Evolutionary conservation across 2,888 invertebrate genomes (phyloP).

Genomic region (Mimumesa dahlbomi): DNA sequence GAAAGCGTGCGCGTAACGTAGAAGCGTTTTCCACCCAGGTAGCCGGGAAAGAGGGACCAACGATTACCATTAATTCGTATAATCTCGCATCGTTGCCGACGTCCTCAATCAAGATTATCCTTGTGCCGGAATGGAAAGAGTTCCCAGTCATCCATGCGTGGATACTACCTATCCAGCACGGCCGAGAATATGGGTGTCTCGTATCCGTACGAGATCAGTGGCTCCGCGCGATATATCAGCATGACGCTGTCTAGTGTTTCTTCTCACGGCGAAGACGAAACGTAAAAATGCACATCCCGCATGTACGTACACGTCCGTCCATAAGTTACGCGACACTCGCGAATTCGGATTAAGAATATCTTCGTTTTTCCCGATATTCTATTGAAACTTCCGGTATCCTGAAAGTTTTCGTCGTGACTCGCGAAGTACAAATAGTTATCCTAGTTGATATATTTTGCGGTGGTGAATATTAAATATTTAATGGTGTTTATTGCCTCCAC

Average conservation of each 20-base stretch:
- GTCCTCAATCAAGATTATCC: constrained; percentile 62
- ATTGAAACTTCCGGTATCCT: too few relatives aligned
- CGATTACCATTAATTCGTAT: constrained; percentile 48
- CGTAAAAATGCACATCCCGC: constrained; percentile 66
- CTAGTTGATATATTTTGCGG: too few relatives aligned
- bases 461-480: too few relatives aligned
- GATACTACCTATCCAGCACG: constrained; percentile 50
- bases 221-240: constrained; percentile 67
- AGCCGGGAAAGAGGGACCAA: constrained; percentile 16
- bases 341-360: too few relatives aligned
- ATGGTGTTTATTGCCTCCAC: too few relatives aligned
- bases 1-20: neutral
- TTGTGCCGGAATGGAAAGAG: constrained; percentile 53
- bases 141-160: constrained; percentile 71
- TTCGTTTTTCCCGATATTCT: too few relatives aligned
- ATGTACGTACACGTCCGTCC: constrained; percentile 2
- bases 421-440: too few relatives aligned
- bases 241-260: constrained; percentile 62
- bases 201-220: constrained; percentile 54
- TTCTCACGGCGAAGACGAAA: constrained; percentile 66
- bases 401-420: too few relatives aligned
- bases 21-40: constrained; percentile 18
- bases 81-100: constrained; percentile 52
- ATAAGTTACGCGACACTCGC: too few relatives aligned
- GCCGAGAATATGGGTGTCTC: constrained; percentile 50